A percentile compares a stretch with the other conserved stretches of the same genome.
These are phyloP conservation scores for Tupaia chinensis DNA, from an alignment of 2,113 vertebrate genomes.

Conservation along the genomic window DNA sequence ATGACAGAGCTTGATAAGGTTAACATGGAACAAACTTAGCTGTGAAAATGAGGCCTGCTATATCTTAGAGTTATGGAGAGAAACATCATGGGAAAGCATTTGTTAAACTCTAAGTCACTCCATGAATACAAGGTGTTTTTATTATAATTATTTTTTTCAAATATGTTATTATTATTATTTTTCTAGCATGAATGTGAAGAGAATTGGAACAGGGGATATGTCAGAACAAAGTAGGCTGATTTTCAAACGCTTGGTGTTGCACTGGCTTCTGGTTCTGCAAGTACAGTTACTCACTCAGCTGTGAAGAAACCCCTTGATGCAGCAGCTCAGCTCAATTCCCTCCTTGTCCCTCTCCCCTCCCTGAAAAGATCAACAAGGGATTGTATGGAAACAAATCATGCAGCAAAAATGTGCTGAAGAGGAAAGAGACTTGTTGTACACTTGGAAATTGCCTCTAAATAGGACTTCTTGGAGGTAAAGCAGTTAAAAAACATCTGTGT, in stretches of 20 bases:
- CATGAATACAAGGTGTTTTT: neutral
- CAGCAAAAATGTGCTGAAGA: conserved; percentile 73
- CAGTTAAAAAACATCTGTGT: conserved; percentile 1
- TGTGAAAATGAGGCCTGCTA: neutral
- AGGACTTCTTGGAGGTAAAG: conserved; percentile 43
- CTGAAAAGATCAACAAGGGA: conserved; percentile 65
- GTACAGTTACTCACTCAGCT: conserved; percentile 55
- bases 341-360: conserved; percentile 9
- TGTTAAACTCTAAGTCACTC: neutral
- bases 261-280: conserved; percentile 50
- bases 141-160: neutral
- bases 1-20: neutral
- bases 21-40: neutral
- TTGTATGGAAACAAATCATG: conserved; percentile 76
- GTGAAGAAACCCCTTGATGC: conserved; percentile 62
- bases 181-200: neutral
- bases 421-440: conserved; percentile 23
- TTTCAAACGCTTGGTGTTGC: conserved; percentile 41
- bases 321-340: conserved; percentile 40
- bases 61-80: neutral
- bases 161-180: no score
- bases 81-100: neutral
- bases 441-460: conserved; percentile 38
- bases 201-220: neutral
- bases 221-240: neutral